These are phyloP conservation scores for Schizaphis graminum DNA, from an alignment of 2,888 invertebrate genomes.

Conservation along the genomic window DNA sequence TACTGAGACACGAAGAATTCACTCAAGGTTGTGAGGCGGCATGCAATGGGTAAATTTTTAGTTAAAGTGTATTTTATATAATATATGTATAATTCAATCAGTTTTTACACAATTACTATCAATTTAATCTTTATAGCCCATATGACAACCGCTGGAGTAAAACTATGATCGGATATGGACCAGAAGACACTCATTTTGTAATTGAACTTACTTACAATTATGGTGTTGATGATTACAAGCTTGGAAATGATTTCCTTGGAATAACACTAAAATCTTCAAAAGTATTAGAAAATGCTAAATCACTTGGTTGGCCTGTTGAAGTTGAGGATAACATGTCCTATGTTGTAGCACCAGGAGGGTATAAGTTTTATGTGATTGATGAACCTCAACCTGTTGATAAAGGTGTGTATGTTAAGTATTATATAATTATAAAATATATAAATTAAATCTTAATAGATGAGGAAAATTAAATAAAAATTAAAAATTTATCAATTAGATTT, in stretches of 20 bases:
- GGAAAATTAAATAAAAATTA: background rate
- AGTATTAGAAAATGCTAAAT: slow-evolving; percentile 80
- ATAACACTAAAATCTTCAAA: slow-evolving; percentile 87
- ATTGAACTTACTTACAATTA: slow-evolving; percentile 98
- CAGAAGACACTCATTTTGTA: slow-evolving; percentile 94
- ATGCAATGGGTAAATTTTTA: slow-evolving; percentile 88
- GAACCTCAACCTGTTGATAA: slow-evolving; percentile 78
- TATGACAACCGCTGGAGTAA: slow-evolving; percentile 99
- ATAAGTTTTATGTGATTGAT: slow-evolving; percentile 85
- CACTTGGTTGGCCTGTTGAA: slow-evolving; percentile 81
- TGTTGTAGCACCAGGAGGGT: slow-evolving; percentile 91
- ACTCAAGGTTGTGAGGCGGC: slow-evolving; percentile 95
- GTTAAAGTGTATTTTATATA: background rate
- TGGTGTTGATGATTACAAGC: slow-evolving; percentile 86
- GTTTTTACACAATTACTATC: slow-evolving; percentile 30
- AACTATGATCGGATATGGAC: slow-evolving; percentile 98
- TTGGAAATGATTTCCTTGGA: slow-evolving; percentile 88
- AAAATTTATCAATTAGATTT: background rate
- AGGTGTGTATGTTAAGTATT: slow-evolving; percentile 73
- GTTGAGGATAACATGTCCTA: slow-evolving; percentile 76
- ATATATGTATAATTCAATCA: slow-evolving; percentile 49
- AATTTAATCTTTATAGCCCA: slow-evolving; percentile 77
- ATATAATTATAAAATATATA: background rate
- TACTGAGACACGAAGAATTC: slow-evolving; percentile 97
- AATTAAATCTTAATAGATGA: background rate